phyloP scores from a whole-genome alignment of 2,888 invertebrate species.

The Tribolium freemani region DNA sequence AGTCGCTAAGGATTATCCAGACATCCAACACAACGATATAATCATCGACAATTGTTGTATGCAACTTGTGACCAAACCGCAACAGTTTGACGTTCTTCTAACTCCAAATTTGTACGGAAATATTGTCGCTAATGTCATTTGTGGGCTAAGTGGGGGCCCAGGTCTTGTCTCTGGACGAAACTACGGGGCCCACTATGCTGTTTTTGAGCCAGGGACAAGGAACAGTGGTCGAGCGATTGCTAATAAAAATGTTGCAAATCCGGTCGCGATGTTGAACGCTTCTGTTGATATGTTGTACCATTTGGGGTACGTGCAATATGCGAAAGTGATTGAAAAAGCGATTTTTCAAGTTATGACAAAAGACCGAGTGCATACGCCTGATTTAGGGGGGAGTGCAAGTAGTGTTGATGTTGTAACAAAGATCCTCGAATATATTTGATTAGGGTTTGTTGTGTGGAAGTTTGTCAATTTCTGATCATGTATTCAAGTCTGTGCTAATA shows the following conservation, averaged over 20 bases:
- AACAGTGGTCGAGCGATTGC: conserved; percentile 78
- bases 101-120: conserved; percentile 63
- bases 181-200: conserved; percentile 57
- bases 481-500: not conserved
- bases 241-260: conserved; percentile 96
- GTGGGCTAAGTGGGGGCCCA: conserved; percentile 61
- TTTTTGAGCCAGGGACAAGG: conserved; percentile 61
- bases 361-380: conserved; percentile 55
- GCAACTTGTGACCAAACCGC: conserved; percentile 59
- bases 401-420: conserved; percentile 50
- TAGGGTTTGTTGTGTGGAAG: not conserved
- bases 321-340: conserved; percentile 51
- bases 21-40: conserved; percentile 58
- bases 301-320: conserved; percentile 50
- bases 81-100: conserved; percentile 61
- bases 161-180: conserved; percentile 60
- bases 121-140: conserved; percentile 59
- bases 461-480: not conserved
- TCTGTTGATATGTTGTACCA: conserved; percentile 54
- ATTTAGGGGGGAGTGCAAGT: conserved; percentile 54
- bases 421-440: conserved; percentile 6
- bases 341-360: conserved; percentile 52
- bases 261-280: conserved; percentile 95
- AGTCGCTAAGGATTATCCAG: conserved; percentile 57
- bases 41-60: conserved; percentile 61